Base-by-base conservation (phyloP, 2,797 vertebrate genomes). In the Fistularia tabacaria region DNA sequence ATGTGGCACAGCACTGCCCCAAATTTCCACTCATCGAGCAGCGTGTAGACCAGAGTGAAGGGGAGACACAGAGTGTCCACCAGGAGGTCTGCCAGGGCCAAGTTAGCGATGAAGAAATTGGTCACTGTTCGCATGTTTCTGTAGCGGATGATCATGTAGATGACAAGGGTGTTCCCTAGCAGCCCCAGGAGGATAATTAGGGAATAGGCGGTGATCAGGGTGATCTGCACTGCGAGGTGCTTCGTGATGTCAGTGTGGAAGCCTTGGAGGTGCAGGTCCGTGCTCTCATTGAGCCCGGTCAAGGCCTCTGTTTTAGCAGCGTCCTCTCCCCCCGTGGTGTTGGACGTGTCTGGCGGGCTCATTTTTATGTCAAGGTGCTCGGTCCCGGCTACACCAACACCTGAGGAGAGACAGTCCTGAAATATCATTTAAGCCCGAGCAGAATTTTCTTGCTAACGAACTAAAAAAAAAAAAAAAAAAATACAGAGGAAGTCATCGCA, bases 31-130 rank as follows among this genome's bases (percentile, higher is more conserved):
- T 97, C 95, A 0, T 95, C 94, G 51, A 95, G 64, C 64, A 97
- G 79, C 0, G 95, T 97, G 82, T 97, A 96, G 36, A 92, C 92
- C 42, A 97, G 73, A 0, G 95, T 97, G 83, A 97, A 97, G 25
- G 95, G 95, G 80, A 97, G 78, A 59, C 95, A 96, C 66, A 97
- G 88, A 0, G 93, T 92, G 86, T 95, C 91, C 81, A 96, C 92
- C 84, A 97, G 91, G 53, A 97, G 90, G 70, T 97, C 95, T 6
- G 95, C 95, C 76, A 97, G 73, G 10, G 95, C 95, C 79, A 97
- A 83, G 84, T 97, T 97, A 36, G 94, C 94, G 14, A 97, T 97
- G 86, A 97, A 97, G 82, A 93, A 94, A 82, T 97, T 97, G 64
- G 94, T 97, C 46, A 96, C 95, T 0, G 95, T 96, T 59, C 93